Evolutionary conservation across 2,113 vertebrate genomes (phyloP), one percentile per base, ranked within the genome.

Genomic region (Hucho hucho): DNA sequence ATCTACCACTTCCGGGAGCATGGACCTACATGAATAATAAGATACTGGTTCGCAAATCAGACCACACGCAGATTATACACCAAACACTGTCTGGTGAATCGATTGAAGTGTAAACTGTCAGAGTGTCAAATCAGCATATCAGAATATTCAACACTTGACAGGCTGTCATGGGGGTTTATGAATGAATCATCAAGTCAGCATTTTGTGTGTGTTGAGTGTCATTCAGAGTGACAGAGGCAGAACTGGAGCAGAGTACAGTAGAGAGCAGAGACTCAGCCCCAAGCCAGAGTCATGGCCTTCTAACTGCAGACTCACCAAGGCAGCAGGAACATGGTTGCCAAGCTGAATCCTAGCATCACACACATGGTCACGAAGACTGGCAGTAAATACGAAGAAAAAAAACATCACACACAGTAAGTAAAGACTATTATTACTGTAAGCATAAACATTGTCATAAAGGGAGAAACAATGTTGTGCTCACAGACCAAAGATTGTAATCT

Each of bases 1-100:
- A 1, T 94, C 94, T 70, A 93, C 84, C 0, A 91, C 86, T 66
- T 95, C 93, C 1, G 91, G 92, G 25, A 95, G 90, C 93, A 93
- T 93, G 22, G 92, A 94, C 93, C 93, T 95, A 69, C 61, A 70
- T 16, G 73, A 46, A 24, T 20, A 43, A 26, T 37, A n/a, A 68
- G 14, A 68, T 3, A 69, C 20, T 64, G 47, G 28, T 63, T 4
- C 29, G 64, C 16, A 56, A 28, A 53, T 80, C 43, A 26, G 20
- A 58, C 25, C 12, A 53, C 14, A 53, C 16, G 47, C 47, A 53
- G 47, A 14, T 53, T 53, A 53, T 16, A 3, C 4, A 53, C 14
- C 47, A 49, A 49, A 14, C 12, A 67, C 20, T 20, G 29, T 29
- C 20, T 68, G 14, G 12, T 53, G 14, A 53, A 16, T 53, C 4